Base-by-base conservation (phyloP, 2,113 vertebrate species). In the Orcinus orca region DNA sequence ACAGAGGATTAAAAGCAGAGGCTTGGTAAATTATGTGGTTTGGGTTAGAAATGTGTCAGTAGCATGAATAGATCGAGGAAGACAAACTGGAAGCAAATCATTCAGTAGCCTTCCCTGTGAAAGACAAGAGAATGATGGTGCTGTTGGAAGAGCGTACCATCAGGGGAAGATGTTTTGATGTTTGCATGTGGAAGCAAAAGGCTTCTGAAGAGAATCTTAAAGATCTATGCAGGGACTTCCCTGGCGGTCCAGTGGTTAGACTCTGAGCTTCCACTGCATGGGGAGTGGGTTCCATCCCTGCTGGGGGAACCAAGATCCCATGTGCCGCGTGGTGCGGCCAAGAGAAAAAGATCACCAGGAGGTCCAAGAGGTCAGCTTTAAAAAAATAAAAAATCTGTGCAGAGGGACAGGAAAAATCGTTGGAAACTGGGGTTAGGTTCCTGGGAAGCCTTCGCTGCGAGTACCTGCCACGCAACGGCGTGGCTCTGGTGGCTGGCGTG, bases 311-410 rank as follows among this genome's bases (percentile, higher is more conserved):
- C 2, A 58, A 21, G 55, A 58, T 58, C 55, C 55, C 55, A 21
- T 2, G 7, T 58, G 20, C 55, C 7, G 0, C 18, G 7, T 3
- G 20, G 55, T 0, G 0, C 0, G 7, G 55, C 55, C 20, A 21
- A 21, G 21, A 58, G 53, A 58, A 58, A 58, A 58, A 58, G 55
- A 58, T 58, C 20, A 21, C 55, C 55, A 58, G 20, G 20, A 58
- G 55, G 55, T 58, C 55, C 55, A 21, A 58, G 55, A 21, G 20
- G 55, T 58, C 55, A 58, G 55, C 55, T 58, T 21, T 55, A 55
- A 20, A 55, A 55, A 21, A 58, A 58, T 21, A 58, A 71, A 10
- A 71, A 8, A 31, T 38, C 47, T 50, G 33, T 60, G 14, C 23
- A 70, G 18, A 71, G 36, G 68, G 1, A 58, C 2, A 33, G 6